Base-by-base conservation (phyloP, 2,888 invertebrate genomes). In the Meiosimyza decipiens region DNA sequence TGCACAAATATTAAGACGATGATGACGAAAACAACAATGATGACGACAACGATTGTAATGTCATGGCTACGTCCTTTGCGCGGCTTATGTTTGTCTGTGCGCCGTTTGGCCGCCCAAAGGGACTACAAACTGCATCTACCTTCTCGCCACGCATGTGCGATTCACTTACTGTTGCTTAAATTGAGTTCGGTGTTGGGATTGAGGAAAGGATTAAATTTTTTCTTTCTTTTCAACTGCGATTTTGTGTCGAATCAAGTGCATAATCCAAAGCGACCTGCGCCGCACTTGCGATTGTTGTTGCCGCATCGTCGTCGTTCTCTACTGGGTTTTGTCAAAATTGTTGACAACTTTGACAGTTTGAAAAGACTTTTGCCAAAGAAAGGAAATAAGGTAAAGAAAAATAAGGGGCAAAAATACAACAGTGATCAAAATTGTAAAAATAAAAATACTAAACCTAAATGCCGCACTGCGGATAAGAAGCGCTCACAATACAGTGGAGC, bases 291-390 rank as follows among this genome's bases (percentile, higher is more conserved):
- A 73, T 73, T 71, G 66, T 73, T 73, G 52, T 54, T 65, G 71
- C 63, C 59, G 71, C 55, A 65, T 33, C 15, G 59, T 55, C 49
- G 57, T 71, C 65, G 22, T 66, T 51, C 70, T 73, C 76, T 71
- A 69, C 64, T 67, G 73, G 72, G 73, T 74, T 76, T 76, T 76
- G 72, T 76, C 74, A 76, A 74, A 76, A 74, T 52, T 68, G 77
- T 75, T 78, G 79, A 78, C 78, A 79, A 75, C 77, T 78, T 79
- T 78, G 79, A 79, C 79, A 79, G 78, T 76, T 78, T 51, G 68
- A 73, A 78, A 72, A 75, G 77, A 77, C 78, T 77, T 79, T 74
- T 77, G 71, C 70, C 65, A 71, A 60, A 40, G 40, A 9, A 40
- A 40, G 40, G 2, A 40, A 9, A 40, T 4, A 40, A 40, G 9